Evolutionary conservation across 2,113 vertebrate species (phyloP).

Genomic region (Odontesthes bonariensis): DNA sequence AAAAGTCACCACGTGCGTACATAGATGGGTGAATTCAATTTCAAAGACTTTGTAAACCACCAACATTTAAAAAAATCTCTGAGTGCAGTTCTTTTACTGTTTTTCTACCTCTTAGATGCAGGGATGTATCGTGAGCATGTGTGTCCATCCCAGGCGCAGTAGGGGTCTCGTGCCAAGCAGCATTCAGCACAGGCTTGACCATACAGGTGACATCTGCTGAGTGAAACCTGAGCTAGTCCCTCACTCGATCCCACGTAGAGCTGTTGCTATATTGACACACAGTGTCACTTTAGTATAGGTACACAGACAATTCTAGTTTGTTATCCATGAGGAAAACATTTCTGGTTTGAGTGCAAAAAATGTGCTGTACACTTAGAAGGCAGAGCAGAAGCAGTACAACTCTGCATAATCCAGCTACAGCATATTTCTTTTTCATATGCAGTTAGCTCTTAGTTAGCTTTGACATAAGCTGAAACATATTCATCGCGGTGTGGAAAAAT

Average conservation of each 20-base stretch:
- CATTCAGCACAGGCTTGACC: slow-evolving; percentile 97
- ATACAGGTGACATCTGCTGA: slow-evolving; percentile 95
- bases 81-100: not conserved
- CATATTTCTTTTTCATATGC: not conserved
- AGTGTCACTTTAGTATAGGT: slow-evolving; percentile 26
- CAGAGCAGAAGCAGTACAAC: no score
- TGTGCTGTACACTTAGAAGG: not conserved
- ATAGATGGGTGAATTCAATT: not conserved
- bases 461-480: not conserved
- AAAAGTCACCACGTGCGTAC: not conserved
- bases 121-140: slow-evolving; percentile 93
- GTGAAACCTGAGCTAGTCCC: slow-evolving; percentile 92
- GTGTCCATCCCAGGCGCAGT: slow-evolving; percentile 98
- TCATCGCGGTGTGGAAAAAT: no score
- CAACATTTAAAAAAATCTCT: not conserved
- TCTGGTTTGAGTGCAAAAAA: not conserved
- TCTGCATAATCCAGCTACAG: not conserved
- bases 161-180: slow-evolving; percentile 97
- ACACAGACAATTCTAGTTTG: slow-evolving; percentile 12
- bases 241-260: slow-evolving; percentile 93
- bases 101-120: slow-evolving; percentile 91
- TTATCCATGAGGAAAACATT: not conserved
- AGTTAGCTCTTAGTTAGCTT: no score
- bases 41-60: not conserved
- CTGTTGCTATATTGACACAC: slow-evolving; percentile 88